phyloP scores from a whole-genome alignment of 2,888 invertebrate species.

The Drosophila monieri region DNA sequence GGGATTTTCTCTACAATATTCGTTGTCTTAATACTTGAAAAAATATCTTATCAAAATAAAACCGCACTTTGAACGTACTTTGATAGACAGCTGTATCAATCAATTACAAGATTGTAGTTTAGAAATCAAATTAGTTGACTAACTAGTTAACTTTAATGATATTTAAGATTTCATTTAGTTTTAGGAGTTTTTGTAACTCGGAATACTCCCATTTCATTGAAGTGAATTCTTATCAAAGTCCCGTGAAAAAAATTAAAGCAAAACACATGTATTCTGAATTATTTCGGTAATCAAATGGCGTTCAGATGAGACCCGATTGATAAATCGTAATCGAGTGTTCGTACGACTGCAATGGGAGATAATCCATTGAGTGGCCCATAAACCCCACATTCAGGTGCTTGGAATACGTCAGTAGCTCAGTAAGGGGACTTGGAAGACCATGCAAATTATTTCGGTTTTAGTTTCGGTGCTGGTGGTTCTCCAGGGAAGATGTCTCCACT shows the following conservation, averaged over 20 bases:
- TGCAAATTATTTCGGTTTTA: constrained; percentile 21
- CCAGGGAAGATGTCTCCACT: not conserved
- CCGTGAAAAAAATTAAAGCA: constrained; percentile 15
- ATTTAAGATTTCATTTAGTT: not conserved
- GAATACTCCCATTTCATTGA: constrained; percentile 1
- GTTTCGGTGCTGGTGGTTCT: constrained; percentile 12
- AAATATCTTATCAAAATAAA: not conserved
- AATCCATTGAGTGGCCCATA: constrained; percentile 24
- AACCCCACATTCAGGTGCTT: constrained; percentile 23
- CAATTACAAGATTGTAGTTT: not conserved
- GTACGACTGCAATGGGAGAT: constrained; percentile 21
- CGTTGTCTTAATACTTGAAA: not conserved
- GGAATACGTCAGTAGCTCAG: constrained; percentile 21
- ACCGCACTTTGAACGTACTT: not conserved
- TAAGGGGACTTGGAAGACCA: constrained; percentile 15
- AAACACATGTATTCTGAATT: constrained; percentile 34
- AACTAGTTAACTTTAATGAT: not conserved
- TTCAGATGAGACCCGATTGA: constrained; percentile 27
- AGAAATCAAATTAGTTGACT: not conserved
- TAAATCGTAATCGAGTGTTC: constrained; percentile 27
- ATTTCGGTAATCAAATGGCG: constrained; percentile 41
- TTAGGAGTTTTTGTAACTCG: not conserved
- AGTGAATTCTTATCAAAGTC: constrained; percentile 11
- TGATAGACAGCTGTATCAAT: not conserved
- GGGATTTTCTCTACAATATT: not conserved